Conservation (phyloP, 2,113 vertebrate genomes). For the Phaetusa simplex region DNA sequence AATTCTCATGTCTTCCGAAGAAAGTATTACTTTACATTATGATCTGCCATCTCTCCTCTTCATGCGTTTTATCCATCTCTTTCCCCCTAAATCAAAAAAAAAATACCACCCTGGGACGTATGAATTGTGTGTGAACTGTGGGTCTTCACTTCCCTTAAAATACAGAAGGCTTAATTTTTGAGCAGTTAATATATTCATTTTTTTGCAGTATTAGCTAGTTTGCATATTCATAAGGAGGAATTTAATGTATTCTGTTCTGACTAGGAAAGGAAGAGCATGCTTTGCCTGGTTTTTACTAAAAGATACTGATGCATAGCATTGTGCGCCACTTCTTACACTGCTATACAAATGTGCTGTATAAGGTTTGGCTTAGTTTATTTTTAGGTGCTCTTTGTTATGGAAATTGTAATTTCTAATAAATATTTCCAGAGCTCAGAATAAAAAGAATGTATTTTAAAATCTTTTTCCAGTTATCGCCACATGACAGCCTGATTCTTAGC, state of each 20-base stretch:
- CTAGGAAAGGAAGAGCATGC: not conserved
- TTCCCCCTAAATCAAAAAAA: not conserved
- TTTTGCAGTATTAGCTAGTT: not conserved
- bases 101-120: not conserved
- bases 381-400: not conserved
- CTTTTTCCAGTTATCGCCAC: slow-evolving; percentile 87
- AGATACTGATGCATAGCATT: not conserved
- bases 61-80: not conserved
- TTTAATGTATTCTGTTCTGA: not conserved
- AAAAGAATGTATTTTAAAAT: not conserved
- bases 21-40: not conserved
- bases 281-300: not conserved
- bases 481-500: slow-evolving; percentile 96
- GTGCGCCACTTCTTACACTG: not conserved
- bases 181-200: not conserved
- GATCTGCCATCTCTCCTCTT: not conserved
- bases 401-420: not conserved
- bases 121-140: not conserved
- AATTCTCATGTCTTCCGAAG: not conserved
- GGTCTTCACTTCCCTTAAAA: not conserved
- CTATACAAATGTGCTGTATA: not conserved
- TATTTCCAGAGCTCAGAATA: not conserved
- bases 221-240: no score
- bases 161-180: not conserved
- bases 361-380: not conserved